phyloP scores from a whole-genome alignment of 2,888 invertebrate species.

The Yponomeuta plumbellus region DNA sequence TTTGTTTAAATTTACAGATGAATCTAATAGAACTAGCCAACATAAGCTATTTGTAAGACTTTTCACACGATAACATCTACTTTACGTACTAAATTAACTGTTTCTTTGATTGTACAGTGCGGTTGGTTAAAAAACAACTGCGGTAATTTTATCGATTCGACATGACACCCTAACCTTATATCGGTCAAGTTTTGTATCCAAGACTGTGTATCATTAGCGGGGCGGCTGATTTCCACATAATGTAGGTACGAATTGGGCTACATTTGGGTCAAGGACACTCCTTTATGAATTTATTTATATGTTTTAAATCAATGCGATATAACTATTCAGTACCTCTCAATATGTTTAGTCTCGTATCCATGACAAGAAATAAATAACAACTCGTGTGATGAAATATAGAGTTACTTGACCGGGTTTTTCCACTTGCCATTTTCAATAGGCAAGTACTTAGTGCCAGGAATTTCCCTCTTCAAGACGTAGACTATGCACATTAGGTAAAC shows the following conservation, averaged over 20 bases:
- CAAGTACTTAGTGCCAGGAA: no score
- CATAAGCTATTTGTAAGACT: not conserved
- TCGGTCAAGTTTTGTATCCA: slow-evolving; percentile 47
- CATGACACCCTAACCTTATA: slow-evolving; percentile 56
- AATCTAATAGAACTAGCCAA: not conserved
- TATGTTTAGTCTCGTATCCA: slow-evolving; percentile 27
- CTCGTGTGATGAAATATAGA: slow-evolving; percentile 16
- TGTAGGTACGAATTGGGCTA: no score
- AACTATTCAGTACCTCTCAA: not conserved
- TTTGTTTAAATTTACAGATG: slow-evolving; percentile 26
- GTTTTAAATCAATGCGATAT: not conserved
- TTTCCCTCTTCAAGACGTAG: no score
- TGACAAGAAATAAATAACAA: slow-evolving; percentile 35
- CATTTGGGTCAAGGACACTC: no score
- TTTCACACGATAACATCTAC: not conserved
- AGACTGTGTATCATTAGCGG: slow-evolving; percentile 25
- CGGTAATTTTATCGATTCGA: slow-evolving; percentile 77
- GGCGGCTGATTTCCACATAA: not conserved
- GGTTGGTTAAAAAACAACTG: slow-evolving; percentile 65
- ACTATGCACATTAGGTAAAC: no score
- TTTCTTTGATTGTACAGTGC: slow-evolving; percentile 17
- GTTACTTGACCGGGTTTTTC: not conserved
- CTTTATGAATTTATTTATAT: no score
- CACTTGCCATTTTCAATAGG: no score
- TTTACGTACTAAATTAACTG: not conserved